phyloP scores from a whole-genome alignment of 2,797 vertebrate genomes.

The Macropodus opercularis region DNA sequence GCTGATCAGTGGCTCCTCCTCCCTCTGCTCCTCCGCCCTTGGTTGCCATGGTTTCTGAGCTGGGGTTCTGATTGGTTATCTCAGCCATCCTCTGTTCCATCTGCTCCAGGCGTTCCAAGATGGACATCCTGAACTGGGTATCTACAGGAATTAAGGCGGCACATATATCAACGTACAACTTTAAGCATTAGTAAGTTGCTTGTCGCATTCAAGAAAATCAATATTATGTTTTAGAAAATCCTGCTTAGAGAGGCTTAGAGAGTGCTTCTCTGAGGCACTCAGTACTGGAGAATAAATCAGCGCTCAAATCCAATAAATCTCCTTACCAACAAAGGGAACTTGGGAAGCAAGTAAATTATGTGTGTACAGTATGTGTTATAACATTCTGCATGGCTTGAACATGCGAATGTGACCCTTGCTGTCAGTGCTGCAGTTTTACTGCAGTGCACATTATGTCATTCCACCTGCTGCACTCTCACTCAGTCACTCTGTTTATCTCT shows the following conservation, averaged over 20 bases:
- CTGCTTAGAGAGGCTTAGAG: slow-evolving; percentile 40
- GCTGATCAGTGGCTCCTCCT: slow-evolving; percentile 83
- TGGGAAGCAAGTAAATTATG: slow-evolving; percentile 2
- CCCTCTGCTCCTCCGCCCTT: slow-evolving; percentile 81
- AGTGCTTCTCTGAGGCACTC: slow-evolving; percentile 15
- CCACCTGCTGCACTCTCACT: slow-evolving; percentile 79
- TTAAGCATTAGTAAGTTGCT: slow-evolving; percentile 20
- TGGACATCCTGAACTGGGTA: slow-evolving; percentile 99
- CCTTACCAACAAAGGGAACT: slow-evolving; percentile 19
- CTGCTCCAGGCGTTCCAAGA: slow-evolving; percentile 97
- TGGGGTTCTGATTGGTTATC: slow-evolving; percentile 92
- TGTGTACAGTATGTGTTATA: not conserved
- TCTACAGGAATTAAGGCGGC: slow-evolving; percentile 77
- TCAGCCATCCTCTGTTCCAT: slow-evolving; percentile 99
- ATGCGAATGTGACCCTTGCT: slow-evolving; percentile 72
- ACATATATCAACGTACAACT: slow-evolving; percentile 13
- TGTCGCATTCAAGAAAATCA: slow-evolving; percentile 34
- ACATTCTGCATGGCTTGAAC: slow-evolving; percentile 17
- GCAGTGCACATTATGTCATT: slow-evolving; percentile 83
- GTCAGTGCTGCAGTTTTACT: slow-evolving; percentile 84
- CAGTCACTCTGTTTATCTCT: slow-evolving; percentile 64
- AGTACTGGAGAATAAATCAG: slow-evolving; percentile 18
- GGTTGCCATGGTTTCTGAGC: slow-evolving; percentile 81
- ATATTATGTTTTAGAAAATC: slow-evolving; percentile 39
- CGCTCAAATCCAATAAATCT: slow-evolving; percentile 32